phyloP scores from a whole-genome alignment of 2,113 vertebrate species.

The Odocoileus virginianus region DNA sequence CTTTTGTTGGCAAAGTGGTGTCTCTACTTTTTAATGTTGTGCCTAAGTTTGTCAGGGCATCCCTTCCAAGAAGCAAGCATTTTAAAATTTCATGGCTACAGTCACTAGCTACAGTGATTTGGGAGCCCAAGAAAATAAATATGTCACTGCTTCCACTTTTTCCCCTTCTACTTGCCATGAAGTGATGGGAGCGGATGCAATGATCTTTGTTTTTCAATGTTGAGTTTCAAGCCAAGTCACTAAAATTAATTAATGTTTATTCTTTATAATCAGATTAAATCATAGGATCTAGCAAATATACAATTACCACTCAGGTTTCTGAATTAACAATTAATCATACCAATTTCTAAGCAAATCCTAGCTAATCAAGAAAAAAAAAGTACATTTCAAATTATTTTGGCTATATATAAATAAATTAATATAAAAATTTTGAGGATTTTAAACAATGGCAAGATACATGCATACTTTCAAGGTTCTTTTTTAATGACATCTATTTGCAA shows the following conservation, averaged over 20 bases:
- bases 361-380: neutral
- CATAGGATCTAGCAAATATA: neutral
- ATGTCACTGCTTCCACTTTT: neutral
- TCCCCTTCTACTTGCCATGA: neutral
- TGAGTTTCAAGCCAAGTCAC: neutral
- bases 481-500: neutral
- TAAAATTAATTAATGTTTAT: neutral
- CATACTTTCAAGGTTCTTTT: neutral
- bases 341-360: neutral
- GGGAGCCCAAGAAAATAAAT: neutral
- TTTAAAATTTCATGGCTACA: neutral
- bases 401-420: neutral
- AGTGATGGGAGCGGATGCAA: neutral
- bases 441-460: neutral
- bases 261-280: neutral
- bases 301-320: neutral
- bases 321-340: neutral
- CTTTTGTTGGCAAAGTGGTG: neutral
- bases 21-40: neutral
- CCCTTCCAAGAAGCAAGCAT: neutral
- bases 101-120: neutral
- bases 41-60: neutral
- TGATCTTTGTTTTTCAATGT: neutral
- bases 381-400: neutral
- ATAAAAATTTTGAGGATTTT: neutral